phyloP scores from a whole-genome alignment of 2,888 invertebrate genomes.

The Myopa tessellatipennis region DNA sequence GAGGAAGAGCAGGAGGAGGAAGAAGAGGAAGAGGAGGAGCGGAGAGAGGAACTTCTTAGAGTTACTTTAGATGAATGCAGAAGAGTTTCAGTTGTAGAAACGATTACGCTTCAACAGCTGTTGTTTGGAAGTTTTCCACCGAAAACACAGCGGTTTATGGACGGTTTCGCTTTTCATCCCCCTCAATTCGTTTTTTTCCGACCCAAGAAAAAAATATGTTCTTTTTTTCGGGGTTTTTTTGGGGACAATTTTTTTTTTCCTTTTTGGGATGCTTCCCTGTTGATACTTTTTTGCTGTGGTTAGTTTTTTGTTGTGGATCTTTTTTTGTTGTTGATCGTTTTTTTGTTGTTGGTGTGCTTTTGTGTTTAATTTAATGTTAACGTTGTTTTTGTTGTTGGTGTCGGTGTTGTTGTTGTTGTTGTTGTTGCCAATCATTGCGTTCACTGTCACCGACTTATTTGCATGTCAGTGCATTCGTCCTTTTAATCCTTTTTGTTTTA shows the following conservation, averaged over 20 bases:
- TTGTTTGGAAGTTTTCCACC: slow-evolving; percentile 10
- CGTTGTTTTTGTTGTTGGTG: neutral
- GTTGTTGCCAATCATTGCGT: neutral
- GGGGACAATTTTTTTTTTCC: no score
- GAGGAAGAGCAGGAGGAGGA: neutral
- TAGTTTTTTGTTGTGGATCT: neutral
- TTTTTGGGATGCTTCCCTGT: no score
- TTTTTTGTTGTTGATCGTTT: neutral
- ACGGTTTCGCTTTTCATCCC: no score
- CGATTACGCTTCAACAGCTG: slow-evolving; percentile 44
- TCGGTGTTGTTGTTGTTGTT: slow-evolving; percentile 17
- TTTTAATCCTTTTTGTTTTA: neutral
- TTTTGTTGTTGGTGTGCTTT: neutral
- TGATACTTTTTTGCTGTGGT: no score
- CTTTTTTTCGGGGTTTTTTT: no score
- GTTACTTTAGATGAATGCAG: slow-evolving; percentile 20
- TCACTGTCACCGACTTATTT: neutral
- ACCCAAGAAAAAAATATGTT: no score
- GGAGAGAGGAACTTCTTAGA: slow-evolving; percentile 17
- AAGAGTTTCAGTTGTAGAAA: slow-evolving; percentile 37
- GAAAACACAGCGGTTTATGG: no score
- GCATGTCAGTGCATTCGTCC: neutral
- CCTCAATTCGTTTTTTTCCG: no score
- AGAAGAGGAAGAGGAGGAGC: neutral
- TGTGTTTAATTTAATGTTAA: neutral